Percentiles rank a stretch among this genome's conserved stretches.
phyloP scores from a whole-genome alignment of 2,113 vertebrate genomes.

The Psittacus erithacus region DNA sequence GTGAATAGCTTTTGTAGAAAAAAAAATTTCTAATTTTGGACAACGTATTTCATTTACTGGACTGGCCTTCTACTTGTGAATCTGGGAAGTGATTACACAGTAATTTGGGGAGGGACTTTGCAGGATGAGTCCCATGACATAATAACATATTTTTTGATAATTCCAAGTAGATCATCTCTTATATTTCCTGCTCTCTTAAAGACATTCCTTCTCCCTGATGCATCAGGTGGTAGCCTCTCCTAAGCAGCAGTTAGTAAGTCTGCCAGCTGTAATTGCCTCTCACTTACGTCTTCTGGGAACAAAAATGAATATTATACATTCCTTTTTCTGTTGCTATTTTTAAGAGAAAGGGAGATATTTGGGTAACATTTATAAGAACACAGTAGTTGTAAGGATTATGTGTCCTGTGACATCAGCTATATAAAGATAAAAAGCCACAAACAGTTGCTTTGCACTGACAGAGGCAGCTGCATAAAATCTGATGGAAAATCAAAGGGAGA shows the following conservation, averaged over 20 bases:
- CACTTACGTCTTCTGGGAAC: not conserved
- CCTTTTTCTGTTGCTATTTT: not conserved
- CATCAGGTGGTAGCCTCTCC: not conserved
- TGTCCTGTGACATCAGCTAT: not conserved
- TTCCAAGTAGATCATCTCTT: not conserved
- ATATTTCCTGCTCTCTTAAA: not conserved
- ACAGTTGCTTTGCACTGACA: not conserved
- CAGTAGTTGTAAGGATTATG: not conserved
- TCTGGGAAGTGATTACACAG: not conserved
- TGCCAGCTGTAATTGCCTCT: not conserved
- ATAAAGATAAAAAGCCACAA: not conserved
- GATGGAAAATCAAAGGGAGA: not conserved
- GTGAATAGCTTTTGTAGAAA: not conserved
- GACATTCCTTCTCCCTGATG: not conserved
- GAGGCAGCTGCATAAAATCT: not conserved
- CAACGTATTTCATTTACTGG: fast-evolving
- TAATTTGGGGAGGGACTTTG: not conserved
- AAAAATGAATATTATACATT: not conserved
- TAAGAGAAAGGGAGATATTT: not conserved
- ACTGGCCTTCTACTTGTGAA: not conserved
- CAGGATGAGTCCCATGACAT: not conserved
- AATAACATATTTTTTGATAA: not conserved
- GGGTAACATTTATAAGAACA: not conserved
- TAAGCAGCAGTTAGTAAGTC: not conserved
- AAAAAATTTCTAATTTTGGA: not conserved